Percentiles rank a stretch among this genome's conserved stretches.
Conservation (phyloP, 2,113 vertebrate genomes). For the Pionites leucogaster region DNA sequence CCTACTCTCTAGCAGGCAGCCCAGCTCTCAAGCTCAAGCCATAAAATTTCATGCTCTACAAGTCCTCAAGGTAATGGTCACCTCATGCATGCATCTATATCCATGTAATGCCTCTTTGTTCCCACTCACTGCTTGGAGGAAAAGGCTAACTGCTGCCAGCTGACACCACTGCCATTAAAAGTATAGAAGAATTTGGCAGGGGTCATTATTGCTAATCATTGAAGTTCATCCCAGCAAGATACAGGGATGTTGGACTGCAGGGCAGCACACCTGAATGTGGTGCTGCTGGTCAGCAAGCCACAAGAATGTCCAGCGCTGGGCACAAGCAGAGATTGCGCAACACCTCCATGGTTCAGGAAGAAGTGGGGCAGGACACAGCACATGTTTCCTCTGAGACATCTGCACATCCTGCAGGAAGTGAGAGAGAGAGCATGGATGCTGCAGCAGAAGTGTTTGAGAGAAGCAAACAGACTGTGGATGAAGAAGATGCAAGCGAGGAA, state of each 20-base stretch:
- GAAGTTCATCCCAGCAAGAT: neutral
- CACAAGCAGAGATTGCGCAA: neutral
- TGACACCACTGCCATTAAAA: neutral
- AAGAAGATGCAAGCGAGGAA: neutral
- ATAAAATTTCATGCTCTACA: neutral
- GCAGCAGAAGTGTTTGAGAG: neutral
- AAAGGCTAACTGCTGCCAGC: neutral
- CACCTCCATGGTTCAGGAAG: fast-evolving
- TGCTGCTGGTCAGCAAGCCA: neutral
- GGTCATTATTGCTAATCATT: neutral
- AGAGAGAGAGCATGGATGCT: neutral
- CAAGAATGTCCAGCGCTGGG: neutral
- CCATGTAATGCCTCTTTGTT: neutral
- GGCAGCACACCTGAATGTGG: neutral
- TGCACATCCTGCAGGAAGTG: neutral
- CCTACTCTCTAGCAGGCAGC: neutral
- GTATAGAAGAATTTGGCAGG: neutral
- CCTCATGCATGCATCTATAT: neutral
- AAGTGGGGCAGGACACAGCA: fast-evolving
- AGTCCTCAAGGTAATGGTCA: neutral
- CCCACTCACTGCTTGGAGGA: neutral
- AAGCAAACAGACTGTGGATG: neutral
- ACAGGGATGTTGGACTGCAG: neutral
- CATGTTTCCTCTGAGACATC: fast-evolving
- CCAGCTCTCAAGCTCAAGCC: neutral